A percentile compares a stretch with the other conserved stretches of the same genome.
Evolutionary conservation across 2,888 invertebrate species (phyloP).

Genomic region (Oxystoma pomonae): DNA sequence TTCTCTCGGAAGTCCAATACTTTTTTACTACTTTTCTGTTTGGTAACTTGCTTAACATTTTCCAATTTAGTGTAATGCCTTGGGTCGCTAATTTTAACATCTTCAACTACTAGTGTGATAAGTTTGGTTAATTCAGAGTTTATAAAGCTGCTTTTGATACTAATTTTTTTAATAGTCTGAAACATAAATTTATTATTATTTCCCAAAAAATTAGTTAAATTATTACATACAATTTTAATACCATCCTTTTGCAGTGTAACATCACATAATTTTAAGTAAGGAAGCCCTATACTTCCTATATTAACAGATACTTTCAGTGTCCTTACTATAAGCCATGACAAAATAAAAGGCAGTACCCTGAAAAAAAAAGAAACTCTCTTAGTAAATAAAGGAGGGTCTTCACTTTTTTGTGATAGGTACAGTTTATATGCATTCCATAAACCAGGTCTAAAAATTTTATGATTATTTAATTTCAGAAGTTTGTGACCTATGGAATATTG

Average conservation of each 20-base stretch:
- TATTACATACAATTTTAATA: slow-evolving; percentile 39
- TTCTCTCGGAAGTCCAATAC: slow-evolving; percentile 63
- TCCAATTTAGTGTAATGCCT: slow-evolving; percentile 47
- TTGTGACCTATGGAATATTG: too few relatives aligned
- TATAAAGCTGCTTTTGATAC: slow-evolving; percentile 80
- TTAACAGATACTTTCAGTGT: slow-evolving; percentile 75
- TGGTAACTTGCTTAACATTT: slow-evolving; percentile 30
- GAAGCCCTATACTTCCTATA: slow-evolving; percentile 78
- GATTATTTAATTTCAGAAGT: too few relatives aligned
- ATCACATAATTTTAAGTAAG: slow-evolving; percentile 74
- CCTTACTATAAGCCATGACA: slow-evolving; percentile 77
- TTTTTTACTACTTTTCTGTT: slow-evolving; percentile 47
- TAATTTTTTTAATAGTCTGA: slow-evolving; percentile 81
- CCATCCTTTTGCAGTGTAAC: slow-evolving; percentile 77
- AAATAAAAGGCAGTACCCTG: slow-evolving; percentile 72
- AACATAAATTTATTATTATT: slow-evolving; percentile 36
- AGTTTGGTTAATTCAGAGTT: slow-evolving; percentile 85
- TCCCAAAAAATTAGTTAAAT: slow-evolving; percentile 6
- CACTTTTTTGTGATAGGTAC: too few relatives aligned
- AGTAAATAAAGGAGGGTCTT: too few relatives aligned
- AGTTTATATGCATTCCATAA: too few relatives aligned
- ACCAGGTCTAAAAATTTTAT: too few relatives aligned
- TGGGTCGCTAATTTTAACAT: slow-evolving; percentile 78
- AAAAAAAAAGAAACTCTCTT: too few relatives aligned
- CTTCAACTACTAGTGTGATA: slow-evolving; percentile 74